phyloP scores from a whole-genome alignment of 2,797 vertebrate species.

The Gallinago stenura region DNA sequence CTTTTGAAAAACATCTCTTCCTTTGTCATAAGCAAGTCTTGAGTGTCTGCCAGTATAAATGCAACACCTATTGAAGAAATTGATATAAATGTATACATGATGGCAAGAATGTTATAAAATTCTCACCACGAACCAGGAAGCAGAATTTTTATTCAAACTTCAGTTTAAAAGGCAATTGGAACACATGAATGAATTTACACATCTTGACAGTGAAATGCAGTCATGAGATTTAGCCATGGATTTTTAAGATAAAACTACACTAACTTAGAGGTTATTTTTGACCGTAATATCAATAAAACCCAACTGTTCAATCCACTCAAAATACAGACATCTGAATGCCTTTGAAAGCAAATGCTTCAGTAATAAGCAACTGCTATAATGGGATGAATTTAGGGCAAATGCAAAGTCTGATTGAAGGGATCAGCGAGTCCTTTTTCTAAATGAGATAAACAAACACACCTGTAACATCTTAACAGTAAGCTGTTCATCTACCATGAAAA shows the following conservation, averaged over 20 bases:
- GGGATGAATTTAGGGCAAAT: neutral
- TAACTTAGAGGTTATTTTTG: neutral
- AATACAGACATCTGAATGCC: neutral
- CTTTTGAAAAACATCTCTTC: conserved; percentile 78
- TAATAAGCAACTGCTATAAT: neutral
- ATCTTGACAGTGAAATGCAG: neutral
- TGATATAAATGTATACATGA: neutral
- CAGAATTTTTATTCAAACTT: neutral
- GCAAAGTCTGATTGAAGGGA: neutral
- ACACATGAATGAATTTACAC: neutral
- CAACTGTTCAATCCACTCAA: neutral
- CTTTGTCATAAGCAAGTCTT: conserved; percentile 74
- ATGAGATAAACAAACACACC: neutral
- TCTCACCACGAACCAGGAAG: neutral
- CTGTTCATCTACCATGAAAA: neutral
- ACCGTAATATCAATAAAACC: neutral
- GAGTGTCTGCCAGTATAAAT: conserved; percentile 87
- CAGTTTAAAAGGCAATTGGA: neutral
- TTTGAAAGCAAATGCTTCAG: neutral
- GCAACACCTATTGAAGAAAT: conserved; percentile 84
- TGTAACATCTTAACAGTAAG: neutral
- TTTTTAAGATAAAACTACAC: neutral
- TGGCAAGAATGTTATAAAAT: neutral
- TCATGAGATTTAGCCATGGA: neutral
- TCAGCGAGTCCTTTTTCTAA: neutral